phyloP scores from a whole-genome alignment of 1,140 invertebrate species.

The Lepidurus packardi region DNA sequence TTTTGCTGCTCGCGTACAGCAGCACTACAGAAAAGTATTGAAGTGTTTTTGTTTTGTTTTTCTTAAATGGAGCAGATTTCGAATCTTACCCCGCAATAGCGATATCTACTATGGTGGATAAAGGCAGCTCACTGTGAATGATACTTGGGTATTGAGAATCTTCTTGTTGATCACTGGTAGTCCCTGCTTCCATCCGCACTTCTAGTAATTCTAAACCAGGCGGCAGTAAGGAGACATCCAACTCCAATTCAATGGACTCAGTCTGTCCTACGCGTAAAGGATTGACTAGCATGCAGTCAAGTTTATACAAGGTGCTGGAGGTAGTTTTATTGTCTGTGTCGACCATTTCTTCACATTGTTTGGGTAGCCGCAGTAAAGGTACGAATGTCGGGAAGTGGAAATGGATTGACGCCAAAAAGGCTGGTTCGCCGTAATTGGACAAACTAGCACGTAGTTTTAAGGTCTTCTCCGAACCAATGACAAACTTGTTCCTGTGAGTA shows the following conservation, averaged over 20 bases:
- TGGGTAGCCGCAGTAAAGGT: slow-evolving; percentile 32
- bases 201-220: background rate
- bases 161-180: background rate
- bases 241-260: slow-evolving; percentile 3
- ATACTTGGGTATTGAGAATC: background rate
- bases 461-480: slow-evolving; percentile 34
- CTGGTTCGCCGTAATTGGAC: slow-evolving; percentile 37
- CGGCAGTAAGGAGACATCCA: background rate
- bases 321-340: background rate
- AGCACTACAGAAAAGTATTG: background rate
- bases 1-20: slow-evolving; percentile 25
- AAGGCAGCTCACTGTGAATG: background rate
- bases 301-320: background rate
- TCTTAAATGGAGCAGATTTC: background rate
- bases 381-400: slow-evolving; percentile 34
- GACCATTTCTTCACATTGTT: background rate
- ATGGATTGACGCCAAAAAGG: slow-evolving; percentile 35
- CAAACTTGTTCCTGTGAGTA: slow-evolving; percentile 24
- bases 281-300: background rate
- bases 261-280: background rate
- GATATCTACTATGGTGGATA: slow-evolving; percentile 20
- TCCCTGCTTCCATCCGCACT: slow-evolving; percentile 18
- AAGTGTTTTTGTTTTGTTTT: no score
- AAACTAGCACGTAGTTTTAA: slow-evolving; percentile 35
- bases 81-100: slow-evolving; percentile 24